A percentile compares a stretch with the other conserved stretches of the same genome.
Conservation (phyloP, 2,113 vertebrate genomes). For the Eupsittula cactorum region DNA sequence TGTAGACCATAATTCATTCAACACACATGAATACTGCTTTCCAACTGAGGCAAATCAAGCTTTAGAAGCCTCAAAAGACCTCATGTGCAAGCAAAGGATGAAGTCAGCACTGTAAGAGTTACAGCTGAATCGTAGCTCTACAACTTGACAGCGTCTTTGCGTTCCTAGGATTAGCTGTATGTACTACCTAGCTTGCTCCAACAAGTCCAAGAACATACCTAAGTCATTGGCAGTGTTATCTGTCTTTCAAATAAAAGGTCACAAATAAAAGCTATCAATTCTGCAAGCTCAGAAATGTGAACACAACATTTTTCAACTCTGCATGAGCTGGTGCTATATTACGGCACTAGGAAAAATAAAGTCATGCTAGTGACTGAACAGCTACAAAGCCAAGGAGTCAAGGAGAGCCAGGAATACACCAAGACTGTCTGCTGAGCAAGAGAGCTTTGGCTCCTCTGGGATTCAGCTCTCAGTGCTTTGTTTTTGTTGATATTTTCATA, state of each 20-base stretch:
- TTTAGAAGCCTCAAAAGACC: not conserved
- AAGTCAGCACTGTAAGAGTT: not conserved
- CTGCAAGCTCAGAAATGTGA: not conserved
- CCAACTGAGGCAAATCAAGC: not conserved
- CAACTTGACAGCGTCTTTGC: not conserved
- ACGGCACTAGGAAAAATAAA: not conserved
- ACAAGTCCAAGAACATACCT: not conserved
- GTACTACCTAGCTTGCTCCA: not conserved
- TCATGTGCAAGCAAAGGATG: not conserved
- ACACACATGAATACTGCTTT: not conserved
- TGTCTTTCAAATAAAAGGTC: not conserved
- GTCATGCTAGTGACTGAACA: not conserved
- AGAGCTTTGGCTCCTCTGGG: not conserved
- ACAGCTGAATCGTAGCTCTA: not conserved
- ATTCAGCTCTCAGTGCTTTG: not conserved
- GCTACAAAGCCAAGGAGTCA: not conserved
- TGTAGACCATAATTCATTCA: not conserved
- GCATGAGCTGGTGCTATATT: not conserved
- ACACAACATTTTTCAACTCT: not conserved
- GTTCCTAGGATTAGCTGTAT: not conserved
- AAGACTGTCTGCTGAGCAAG: not conserved
- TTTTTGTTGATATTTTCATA: not conserved
- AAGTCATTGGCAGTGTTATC: not conserved
- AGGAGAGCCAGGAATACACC: not conserved
- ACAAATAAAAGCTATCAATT: not conserved